These are phyloP conservation scores for Halcyon leucocephala DNA, from an alignment of 2,797 vertebrate genomes.

Conservation along the genomic window DNA sequence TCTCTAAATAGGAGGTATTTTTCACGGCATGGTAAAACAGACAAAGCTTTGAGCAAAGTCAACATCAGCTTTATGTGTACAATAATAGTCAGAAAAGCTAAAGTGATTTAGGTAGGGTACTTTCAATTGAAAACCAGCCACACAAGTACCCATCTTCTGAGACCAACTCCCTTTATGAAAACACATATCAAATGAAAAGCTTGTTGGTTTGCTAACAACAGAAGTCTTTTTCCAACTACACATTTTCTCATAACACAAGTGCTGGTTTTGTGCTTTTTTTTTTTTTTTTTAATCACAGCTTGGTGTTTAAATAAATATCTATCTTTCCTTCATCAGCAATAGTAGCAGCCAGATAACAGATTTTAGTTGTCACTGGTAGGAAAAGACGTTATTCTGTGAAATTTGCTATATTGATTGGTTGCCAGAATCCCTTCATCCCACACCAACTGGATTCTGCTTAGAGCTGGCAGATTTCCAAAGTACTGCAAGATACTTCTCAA, in stretches of 20 bases:
- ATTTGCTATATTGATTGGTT: constrained; percentile 64
- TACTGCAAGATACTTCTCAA: constrained; percentile 39
- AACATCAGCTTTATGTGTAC: neutral
- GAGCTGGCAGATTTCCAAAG: constrained; percentile 71
- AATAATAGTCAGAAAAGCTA: neutral
- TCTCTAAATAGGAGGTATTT: neutral
- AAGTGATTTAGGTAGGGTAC: neutral
- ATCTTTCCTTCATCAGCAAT: constrained; percentile 40
- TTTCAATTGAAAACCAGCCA: neutral
- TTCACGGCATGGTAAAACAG: neutral
- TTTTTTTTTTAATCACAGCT: constrained; percentile 16
- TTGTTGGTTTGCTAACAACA: constrained; percentile 12
- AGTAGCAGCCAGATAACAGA: constrained; percentile 66
- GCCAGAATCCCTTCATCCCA: constrained; percentile 71
- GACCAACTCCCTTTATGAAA: neutral
- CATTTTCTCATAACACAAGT: neutral
- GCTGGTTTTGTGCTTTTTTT: neutral
- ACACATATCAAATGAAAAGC: neutral
- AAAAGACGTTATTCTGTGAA: constrained; percentile 72
- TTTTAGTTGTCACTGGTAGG: constrained; percentile 72
- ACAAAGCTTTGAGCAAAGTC: neutral
- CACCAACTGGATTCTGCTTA: constrained; percentile 77
- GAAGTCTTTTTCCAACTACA: neutral
- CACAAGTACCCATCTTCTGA: neutral
- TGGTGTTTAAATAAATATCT: constrained; percentile 61